Base-by-base conservation (phyloP, 2,797 vertebrate species). In the Sylvia borin region DNA sequence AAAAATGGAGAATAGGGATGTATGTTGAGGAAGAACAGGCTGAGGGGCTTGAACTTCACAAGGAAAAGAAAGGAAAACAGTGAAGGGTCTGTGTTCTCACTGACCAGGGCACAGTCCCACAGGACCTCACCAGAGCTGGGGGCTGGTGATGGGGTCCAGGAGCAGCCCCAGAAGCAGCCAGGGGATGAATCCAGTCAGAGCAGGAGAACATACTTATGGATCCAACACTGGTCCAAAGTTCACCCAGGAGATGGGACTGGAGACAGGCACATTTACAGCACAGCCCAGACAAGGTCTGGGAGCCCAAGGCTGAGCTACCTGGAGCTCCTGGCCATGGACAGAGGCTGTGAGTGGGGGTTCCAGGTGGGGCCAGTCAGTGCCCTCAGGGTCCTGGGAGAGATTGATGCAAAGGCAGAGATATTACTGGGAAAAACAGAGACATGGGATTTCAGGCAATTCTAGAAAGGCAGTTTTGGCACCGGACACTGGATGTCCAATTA, bases 1-100 rank as follows among this genome's bases (percentile, higher is more conserved):
- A 58, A 58, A 53, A 77, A 57, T 25, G 2, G 2, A 64, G 32
- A 66, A 42, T 26, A 61, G 27, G 9, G 40, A 16, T 0, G 0
- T 38, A 17, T 13, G 17, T 11, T 70, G 43, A 76, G 55, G 36
- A 65, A 62, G 16, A 79, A 47, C 31, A 47, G 48, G 22, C 25
- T 20, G 34, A 70, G 7, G 2, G 50, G 4, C 34, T 75, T 68
- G 60, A 50, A 60, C 36, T 61, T 91, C 22, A 10, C 11, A 42
- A 64, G 48, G 58, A 65, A 64, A 40, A n/a, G n/a, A 67, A 47
- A 26, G n/a, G 22, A 78, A 74, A 43, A 20, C 21, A 71, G 58
- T 14, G 47, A 32, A 64, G 20, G 22, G 19, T 9, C 40, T 71
- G 29, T 74, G 57, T 13, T 74, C n/a, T 70, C 42, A 38, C 15